Evolutionary conservation across 2,797 vertebrate species (phyloP), one percentile per base, ranked within the genome.

Genomic region (Melanotaenia boesemani): DNA sequence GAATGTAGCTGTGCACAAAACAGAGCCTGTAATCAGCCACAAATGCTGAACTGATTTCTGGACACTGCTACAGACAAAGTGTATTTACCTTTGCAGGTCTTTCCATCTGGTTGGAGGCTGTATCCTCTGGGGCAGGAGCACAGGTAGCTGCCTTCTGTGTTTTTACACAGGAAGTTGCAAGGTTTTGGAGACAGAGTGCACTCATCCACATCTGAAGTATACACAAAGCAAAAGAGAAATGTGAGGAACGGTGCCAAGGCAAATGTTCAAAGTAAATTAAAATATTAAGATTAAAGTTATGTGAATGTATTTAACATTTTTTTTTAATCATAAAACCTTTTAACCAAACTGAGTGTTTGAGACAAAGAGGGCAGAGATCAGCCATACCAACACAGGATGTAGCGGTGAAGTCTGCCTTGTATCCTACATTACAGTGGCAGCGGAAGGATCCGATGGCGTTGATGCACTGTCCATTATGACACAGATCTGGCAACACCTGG

Each of bases 141-240:
- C 57, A 96, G 94, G 94, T 97, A 98, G 89, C 97, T 97, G 83
- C 97, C 97, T 71, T 98, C 96, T 0, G 96, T 97, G 93, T 99
- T 98, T 89, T 97, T 98, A 92, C 97, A 99, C 92, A 97, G 94
- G 94, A 97, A 98, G 90, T 97, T 96, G 52, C 97, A 99, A 0
- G 96, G 97, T 62, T 96, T 96, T 0, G 97, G 97, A 48, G 96
- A 96, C 87, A 96, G 95, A 70, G 94, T 88, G 1, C 97, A 99
- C 86, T 99, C 98, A 1, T 98, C 96, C 91, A 96, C 79, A 80
- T 99, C 97, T 99, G 79, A 32, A 80, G 79, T 8, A 55, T 15
- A 50, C 16, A 70, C 6, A 70, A 28, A 68, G 10, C 1, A 36
- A 32, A 48, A 62, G 0, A 77, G 11, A 18, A 50, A 57, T 8